A percentile compares a stretch with the other conserved stretches of the same genome.
These are phyloP conservation scores for Malurus leucopterus DNA, from an alignment of 2,797 vertebrate species.

Conservation along the genomic window DNA sequence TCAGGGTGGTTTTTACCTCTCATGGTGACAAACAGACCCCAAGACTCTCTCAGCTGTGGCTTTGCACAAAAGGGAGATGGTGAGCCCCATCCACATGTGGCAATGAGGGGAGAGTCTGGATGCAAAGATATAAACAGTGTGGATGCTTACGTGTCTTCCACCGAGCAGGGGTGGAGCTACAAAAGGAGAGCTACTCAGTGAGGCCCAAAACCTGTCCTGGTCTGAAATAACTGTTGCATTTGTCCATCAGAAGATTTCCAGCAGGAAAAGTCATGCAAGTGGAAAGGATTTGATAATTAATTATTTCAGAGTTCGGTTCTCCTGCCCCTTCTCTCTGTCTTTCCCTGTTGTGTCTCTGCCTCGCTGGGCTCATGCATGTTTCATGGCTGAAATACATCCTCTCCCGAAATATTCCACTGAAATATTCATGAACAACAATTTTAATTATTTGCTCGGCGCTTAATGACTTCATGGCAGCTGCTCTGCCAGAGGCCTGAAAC, in stretches of 20 bases:
- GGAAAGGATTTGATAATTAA: background rate
- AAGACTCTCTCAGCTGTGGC: background rate
- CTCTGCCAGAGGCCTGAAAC: background rate
- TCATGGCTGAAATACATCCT: background rate
- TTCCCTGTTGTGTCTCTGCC: background rate
- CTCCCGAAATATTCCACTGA: background rate
- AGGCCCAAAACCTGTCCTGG: background rate
- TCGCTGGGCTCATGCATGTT: background rate
- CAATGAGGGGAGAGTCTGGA: background rate
- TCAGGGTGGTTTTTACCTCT: accelerated
- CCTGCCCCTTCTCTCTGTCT: background rate
- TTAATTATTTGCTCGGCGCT: constrained; percentile 16
- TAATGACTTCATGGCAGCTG: background rate
- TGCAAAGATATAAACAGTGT: background rate
- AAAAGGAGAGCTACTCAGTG: background rate
- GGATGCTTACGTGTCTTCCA: background rate
- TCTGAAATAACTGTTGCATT: background rate
- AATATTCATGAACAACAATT: constrained; percentile 18
- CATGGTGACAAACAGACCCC: background rate
- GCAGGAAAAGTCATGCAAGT: background rate
- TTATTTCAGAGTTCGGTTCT: background rate
- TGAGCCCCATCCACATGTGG: background rate
- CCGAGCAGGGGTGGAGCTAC: background rate
- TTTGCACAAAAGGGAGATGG: background rate
- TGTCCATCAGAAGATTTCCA: background rate